Base-by-base conservation (phyloP, 2,113 vertebrate genomes). In the Syngnathoides biaculeatus region DNA sequence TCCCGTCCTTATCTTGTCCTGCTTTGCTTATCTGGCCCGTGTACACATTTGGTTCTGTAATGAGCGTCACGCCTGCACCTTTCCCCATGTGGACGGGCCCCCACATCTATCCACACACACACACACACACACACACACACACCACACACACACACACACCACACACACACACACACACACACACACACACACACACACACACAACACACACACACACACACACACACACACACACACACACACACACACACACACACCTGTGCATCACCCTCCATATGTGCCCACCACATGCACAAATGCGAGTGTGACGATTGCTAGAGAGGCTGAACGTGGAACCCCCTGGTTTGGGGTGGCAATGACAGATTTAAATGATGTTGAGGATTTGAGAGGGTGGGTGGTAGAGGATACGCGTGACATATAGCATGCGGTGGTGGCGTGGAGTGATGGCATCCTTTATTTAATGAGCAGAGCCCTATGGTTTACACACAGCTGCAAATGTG, bases 341-440 rank as follows among this genome's bases (percentile, higher is more conserved):
- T n/a, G 87, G 91, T 43, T 92, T 93, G 90, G 90, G 92, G 91
- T 90, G 2, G 93, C 92, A 95, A 89, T 97, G 96, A 98, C 95
- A 97, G 97, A 99, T 99, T 99, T 98, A 99, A 93, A 94, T 95
- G 94, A 97, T 97, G 96, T 92, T 94, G 92, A 92, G 95, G 93
- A 94, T 87, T 89, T 93, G 92, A 90, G 94, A 94, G 92, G 92
- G 92, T 89, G 92, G 90, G 86, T 87, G 93, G 91, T 92, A 94
- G 93, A 93, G 94, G 95, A 94, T 94, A 91, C 87, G 89, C 92
- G 93, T 90, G 93, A 95, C 95, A 93, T 90, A 90, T 91, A 91
- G 86, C 80, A 86, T 93, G 88, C 92, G 91, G 92, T 86, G 86
- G 94, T 92, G 93, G 92, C 92, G 90, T 83, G 82, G 95, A 96